These are phyloP conservation scores for Apomyelois bistriatella DNA, from an alignment of 2,888 invertebrate species.

Conservation along the genomic window DNA sequence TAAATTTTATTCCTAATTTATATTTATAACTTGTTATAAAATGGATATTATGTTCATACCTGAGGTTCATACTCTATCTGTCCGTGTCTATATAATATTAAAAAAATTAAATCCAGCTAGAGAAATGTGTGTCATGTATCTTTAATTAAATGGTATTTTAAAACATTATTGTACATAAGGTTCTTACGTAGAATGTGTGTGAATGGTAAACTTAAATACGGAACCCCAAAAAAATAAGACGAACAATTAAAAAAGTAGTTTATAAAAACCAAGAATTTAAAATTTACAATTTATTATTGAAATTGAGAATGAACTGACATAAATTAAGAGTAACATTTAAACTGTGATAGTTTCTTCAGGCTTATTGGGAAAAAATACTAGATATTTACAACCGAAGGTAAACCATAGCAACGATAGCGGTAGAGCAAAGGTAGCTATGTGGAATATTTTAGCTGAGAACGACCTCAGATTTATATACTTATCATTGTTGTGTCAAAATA, in stretches of 20 bases:
- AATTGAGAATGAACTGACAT: conserved; percentile 1
- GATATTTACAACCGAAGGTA: neutral
- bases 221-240: too few species aligned
- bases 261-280: conserved; percentile 4
- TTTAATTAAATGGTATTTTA: neutral
- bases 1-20: neutral
- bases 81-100: too few species aligned
- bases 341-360: conserved; percentile 32
- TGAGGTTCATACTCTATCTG: too few species aligned
- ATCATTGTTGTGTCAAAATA: too few species aligned
- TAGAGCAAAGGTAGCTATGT: neutral
- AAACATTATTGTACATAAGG: too few species aligned
- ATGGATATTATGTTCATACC: too few species aligned
- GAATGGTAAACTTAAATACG: neutral
- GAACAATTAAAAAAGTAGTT: neutral
- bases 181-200: neutral
- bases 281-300: conserved; percentile 11
- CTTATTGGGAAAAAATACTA: neutral
- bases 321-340: conserved; percentile 9
- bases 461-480: too few species aligned
- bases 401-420: neutral
- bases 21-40: neutral
- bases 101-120: too few species aligned
- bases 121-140: neutral
- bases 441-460: neutral